Base-by-base conservation (phyloP, 2,797 vertebrate species). In the Smutsia temminckii region DNA sequence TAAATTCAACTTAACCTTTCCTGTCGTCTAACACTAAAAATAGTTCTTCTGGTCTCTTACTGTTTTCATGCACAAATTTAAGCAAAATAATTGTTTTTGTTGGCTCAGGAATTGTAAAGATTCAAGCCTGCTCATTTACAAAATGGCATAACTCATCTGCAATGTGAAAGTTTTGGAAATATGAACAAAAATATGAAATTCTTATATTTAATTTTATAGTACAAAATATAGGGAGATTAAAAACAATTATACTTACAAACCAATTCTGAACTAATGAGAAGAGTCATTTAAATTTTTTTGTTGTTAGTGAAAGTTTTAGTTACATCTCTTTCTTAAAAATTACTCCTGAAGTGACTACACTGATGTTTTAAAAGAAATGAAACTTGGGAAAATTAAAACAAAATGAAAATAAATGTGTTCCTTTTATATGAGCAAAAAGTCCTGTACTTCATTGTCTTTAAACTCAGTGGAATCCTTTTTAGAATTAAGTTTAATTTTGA, bases 1-100 rank as follows among this genome's bases (percentile, higher is more conserved):
- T 94, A 95, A 64, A 83, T 93, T 88, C 5, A 81, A 59, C 10
- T 68, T 88, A 88, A 69, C 32, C 46, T 78, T 57, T 27, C 1
- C 12, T 93, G 49, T 57, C 68, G 71, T 96, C 72, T 80, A 89
- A 93, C 72, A 37, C 8, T 93, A 84, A 96, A 89, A 86, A 71
- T 46, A 88, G 32, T 46, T 49, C 6, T 34, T 18, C 13, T 10
- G 0, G 5, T 29, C 8, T 90, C 59, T 77, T 80, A 37, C 29
- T 75, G 17, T 81, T 86, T 93, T 46, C 8, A 72, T 25, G 8
- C 3, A 93, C 40, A 89, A 64, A 69, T 46, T 96, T 37, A 84
- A 83, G 83, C 5, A 90, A 95, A 77, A 91, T 68, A 90, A 81
- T 59, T 71, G 49, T 71, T 89, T 79, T 46, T 80, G 29, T 86